Conservation (phyloP, 2,113 vertebrate genomes). For the Prinia subflava region DNA sequence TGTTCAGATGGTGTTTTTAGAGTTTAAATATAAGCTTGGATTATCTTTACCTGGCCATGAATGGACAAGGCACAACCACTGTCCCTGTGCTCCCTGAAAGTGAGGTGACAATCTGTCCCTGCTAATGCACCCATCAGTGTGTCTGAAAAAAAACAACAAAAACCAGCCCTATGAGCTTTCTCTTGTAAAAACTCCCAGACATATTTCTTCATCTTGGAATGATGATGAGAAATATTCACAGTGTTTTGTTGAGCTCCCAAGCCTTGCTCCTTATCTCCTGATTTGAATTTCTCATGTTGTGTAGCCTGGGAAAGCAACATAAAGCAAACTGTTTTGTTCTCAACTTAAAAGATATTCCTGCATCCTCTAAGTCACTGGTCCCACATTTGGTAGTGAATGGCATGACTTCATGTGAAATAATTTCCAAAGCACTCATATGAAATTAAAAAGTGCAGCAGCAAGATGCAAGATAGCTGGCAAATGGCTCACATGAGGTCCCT, state of each 20-base stretch:
- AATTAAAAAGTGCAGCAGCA: background rate
- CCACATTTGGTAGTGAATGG: background rate
- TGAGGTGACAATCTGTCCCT: background rate
- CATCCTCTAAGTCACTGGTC: background rate
- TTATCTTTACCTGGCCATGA: background rate
- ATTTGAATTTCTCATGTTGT: background rate
- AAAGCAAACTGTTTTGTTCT: background rate
- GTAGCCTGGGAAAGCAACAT: background rate
- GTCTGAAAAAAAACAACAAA: background rate
- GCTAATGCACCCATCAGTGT: background rate
- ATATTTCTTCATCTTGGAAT: background rate
- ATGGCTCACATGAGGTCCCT: background rate
- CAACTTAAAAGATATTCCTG: rapidly evolving
- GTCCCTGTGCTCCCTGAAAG: background rate
- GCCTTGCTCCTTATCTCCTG: background rate
- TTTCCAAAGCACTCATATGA: background rate
- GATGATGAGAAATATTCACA: background rate
- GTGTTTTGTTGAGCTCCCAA: background rate
- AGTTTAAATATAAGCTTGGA: background rate
- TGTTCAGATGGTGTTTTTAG: background rate
- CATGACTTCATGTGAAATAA: background rate
- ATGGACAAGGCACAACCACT: background rate
- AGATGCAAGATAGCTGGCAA: background rate
- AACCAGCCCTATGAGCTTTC: background rate
- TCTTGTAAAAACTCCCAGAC: background rate